Percentiles rank a stretch among this genome's conserved stretches.
Conservation (phyloP, 2,888 invertebrate species). For the Falcaria lacertinaria region DNA sequence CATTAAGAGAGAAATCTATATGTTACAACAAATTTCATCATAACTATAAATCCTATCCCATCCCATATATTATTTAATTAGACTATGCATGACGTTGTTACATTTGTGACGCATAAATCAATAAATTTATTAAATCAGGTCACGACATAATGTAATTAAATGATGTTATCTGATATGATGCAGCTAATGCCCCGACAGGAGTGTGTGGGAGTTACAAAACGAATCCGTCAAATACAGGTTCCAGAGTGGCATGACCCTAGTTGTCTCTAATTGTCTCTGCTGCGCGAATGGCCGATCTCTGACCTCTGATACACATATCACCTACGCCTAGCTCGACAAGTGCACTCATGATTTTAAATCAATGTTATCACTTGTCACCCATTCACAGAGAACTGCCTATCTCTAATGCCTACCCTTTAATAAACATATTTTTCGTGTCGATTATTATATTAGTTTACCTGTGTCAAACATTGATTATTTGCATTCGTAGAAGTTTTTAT, state of each 20-base stretch:
- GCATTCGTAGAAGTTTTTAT: slow-evolving; percentile 31
- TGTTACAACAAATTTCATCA: too few relatives aligned
- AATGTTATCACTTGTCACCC: slow-evolving; percentile 8
- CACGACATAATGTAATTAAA: slow-evolving; percentile 3
- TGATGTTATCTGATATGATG: slow-evolving; percentile 3
- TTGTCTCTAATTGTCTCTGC: slow-evolving; percentile 61
- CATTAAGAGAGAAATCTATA: too few relatives aligned
- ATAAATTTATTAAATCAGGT: neutral
- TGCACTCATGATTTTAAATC: slow-evolving; percentile 24
- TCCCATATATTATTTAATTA: too few relatives aligned
- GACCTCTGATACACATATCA: slow-evolving; percentile 68
- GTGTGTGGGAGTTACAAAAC: slow-evolving; percentile 56
- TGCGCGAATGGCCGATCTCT: slow-evolving; percentile 72
- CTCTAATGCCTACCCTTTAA: too few relatives aligned
- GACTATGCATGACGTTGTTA: neutral
- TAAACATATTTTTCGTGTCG: too few relatives aligned
- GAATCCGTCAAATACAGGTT: slow-evolving; percentile 45
- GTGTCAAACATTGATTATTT: slow-evolving; percentile 18
- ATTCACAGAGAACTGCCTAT: slow-evolving; percentile 2
- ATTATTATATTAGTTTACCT: too few relatives aligned
- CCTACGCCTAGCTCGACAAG: slow-evolving; percentile 27
- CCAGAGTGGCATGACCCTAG: slow-evolving; percentile 53
- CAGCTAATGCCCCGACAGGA: slow-evolving; percentile 19
- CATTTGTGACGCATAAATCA: neutral
- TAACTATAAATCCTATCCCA: too few relatives aligned